phyloP scores from a whole-genome alignment of 2,888 invertebrate species.

The Drosophila subsilvestris region DNA sequence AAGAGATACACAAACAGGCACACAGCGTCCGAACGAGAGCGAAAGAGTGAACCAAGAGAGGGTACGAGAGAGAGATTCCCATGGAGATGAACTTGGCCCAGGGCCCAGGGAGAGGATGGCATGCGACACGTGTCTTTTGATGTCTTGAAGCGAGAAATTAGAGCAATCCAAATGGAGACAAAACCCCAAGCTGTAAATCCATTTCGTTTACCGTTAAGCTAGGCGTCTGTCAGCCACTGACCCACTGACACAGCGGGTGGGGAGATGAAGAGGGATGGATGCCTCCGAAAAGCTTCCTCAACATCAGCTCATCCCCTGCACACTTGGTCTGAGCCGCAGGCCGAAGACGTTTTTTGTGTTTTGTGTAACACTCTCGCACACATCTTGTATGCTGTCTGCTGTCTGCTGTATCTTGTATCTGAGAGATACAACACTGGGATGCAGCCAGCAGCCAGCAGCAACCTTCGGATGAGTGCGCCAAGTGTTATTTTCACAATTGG shows the following conservation, averaged over 20 bases:
- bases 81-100: constrained; percentile 27
- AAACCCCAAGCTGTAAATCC: constrained; percentile 42
- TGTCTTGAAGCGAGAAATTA: constrained; percentile 63
- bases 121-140: constrained; percentile 51
- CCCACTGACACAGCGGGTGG: neutral
- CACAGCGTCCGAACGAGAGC: constrained; percentile 10
- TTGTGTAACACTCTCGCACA: constrained; percentile 44
- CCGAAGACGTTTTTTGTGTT: constrained; percentile 34
- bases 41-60: constrained; percentile 9
- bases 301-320: neutral
- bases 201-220: constrained; percentile 55
- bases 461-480: constrained; percentile 76
- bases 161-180: constrained; percentile 46
- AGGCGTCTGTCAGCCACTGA: constrained; percentile 3
- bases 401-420: constrained; percentile 26
- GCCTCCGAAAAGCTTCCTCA: neutral
- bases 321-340: constrained; percentile 16
- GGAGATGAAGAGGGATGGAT: neutral
- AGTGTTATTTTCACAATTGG: constrained; percentile 77
- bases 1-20: constrained; percentile 45
- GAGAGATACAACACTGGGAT: constrained; percentile 11
- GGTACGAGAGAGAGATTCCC: neutral
- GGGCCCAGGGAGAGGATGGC: constrained; percentile 12
- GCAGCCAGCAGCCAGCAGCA: constrained; percentile 40
- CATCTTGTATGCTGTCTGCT: constrained; percentile 21